Conservation (phyloP, 2,797 vertebrate species). For the Mycteria americana region DNA sequence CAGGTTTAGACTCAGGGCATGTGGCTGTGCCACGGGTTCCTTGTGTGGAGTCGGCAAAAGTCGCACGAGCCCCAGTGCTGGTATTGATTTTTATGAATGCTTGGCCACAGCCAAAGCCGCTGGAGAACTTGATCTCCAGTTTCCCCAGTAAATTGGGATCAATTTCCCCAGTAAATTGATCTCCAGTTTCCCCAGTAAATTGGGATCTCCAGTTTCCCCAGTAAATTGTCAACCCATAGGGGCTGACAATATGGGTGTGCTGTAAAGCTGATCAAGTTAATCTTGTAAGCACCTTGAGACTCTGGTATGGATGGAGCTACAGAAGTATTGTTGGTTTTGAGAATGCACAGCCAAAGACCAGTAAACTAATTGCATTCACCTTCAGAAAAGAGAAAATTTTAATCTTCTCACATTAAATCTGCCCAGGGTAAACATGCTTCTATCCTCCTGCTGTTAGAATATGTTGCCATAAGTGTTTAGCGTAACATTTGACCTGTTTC, state of each 20-base stretch:
- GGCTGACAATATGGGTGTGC: background rate
- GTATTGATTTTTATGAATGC: background rate
- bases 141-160: background rate
- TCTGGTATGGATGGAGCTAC: background rate
- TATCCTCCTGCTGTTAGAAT: constrained; percentile 21
- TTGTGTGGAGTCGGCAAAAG: background rate
- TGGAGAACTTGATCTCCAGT: background rate
- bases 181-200: background rate
- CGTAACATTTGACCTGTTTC: constrained; percentile 39
- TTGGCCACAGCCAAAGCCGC: background rate
- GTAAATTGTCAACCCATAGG: too few relatives aligned
- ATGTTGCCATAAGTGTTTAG: background rate
- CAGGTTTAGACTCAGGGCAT: background rate
- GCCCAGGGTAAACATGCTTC: background rate
- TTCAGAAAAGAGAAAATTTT: constrained; percentile 11
- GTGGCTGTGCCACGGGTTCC: background rate
- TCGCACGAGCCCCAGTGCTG: rapidly evolving
- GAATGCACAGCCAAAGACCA: background rate
- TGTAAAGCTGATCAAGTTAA: background rate
- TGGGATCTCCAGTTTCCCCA: too few relatives aligned
- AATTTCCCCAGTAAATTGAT: background rate
- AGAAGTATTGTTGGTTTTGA: background rate
- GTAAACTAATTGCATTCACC: background rate
- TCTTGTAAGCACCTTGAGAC: background rate
- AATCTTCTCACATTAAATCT: background rate